These are phyloP conservation scores for Rapana venosa DNA, from an alignment of 2,888 invertebrate genomes.

Conservation along the genomic window DNA sequence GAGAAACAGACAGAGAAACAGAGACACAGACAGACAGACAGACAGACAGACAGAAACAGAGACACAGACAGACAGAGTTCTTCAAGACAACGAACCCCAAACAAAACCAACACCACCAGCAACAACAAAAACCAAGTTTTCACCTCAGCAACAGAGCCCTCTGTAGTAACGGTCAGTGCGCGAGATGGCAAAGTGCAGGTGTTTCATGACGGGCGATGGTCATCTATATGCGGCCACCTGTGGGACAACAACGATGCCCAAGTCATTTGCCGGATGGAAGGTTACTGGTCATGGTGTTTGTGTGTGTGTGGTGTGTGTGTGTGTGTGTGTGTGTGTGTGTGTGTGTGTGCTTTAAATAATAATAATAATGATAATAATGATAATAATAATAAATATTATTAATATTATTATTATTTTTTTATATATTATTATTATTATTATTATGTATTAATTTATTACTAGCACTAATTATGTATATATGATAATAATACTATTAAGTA, in stretches of 20 bases:
- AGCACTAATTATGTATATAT: too few species aligned
- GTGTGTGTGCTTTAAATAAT: too few species aligned
- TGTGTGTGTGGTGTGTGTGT: constrained; percentile 7
- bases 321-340: not conserved
- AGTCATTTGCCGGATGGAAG: constrained; percentile 55
- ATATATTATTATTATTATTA: too few species aligned
- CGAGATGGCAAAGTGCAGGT: constrained; percentile 49
- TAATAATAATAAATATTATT: too few species aligned
- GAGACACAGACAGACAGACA: not conserved
- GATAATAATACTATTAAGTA: too few species aligned
- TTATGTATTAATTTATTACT: too few species aligned
- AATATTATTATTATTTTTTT: too few species aligned
- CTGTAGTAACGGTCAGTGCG: not conserved
- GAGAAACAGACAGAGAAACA: too few species aligned
- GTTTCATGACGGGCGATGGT: constrained; percentile 55
- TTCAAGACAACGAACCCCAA: not conserved
- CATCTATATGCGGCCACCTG: constrained; percentile 54
- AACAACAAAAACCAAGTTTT: too few species aligned
- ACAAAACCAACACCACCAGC: too few species aligned
- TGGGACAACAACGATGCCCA: constrained; percentile 51
- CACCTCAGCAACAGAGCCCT: not conserved
- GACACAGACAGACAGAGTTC: not conserved
- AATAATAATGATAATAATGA: too few species aligned
- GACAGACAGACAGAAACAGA: not conserved
- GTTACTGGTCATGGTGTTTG: constrained; percentile 51